Evolutionary conservation across 2,113 vertebrate genomes (phyloP).

Genomic region (Megaceryle maxima): DNA sequence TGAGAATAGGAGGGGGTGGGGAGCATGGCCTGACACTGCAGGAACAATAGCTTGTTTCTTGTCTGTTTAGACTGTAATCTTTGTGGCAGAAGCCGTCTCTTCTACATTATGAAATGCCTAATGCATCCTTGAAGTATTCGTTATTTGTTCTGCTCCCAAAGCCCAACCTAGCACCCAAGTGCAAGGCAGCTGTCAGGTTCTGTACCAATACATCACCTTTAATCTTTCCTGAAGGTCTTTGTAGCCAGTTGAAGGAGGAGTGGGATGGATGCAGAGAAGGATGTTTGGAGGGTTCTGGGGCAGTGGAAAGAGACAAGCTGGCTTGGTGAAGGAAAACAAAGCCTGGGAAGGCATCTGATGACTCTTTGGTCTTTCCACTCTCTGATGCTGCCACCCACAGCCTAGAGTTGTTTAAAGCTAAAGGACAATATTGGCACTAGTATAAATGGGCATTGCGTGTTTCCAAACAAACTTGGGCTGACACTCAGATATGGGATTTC

Average conservation of each 20-base stretch:
- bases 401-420: background rate
- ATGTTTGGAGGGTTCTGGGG: background rate
- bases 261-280: background rate
- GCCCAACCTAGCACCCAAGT: background rate
- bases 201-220: background rate
- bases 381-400: background rate
- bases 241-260: background rate
- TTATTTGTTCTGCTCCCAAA: background rate
- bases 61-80: slow-evolving; percentile 10
- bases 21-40: background rate
- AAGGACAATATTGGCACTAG: background rate
- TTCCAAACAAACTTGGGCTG: background rate
- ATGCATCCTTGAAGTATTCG: background rate
- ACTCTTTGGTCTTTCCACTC: background rate
- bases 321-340: background rate
- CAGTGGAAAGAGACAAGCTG: background rate
- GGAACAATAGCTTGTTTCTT: slow-evolving; percentile 57
- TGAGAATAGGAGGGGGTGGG: slow-evolving; percentile 26
- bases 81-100: background rate
- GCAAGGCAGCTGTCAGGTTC: background rate
- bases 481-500: background rate
- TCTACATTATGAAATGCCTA: background rate
- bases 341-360: background rate
- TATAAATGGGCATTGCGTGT: background rate
- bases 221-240: background rate